These are phyloP conservation scores for Clarias macrocephalus DNA, from an alignment of 2,113 vertebrate species.

Conservation along the genomic window DNA sequence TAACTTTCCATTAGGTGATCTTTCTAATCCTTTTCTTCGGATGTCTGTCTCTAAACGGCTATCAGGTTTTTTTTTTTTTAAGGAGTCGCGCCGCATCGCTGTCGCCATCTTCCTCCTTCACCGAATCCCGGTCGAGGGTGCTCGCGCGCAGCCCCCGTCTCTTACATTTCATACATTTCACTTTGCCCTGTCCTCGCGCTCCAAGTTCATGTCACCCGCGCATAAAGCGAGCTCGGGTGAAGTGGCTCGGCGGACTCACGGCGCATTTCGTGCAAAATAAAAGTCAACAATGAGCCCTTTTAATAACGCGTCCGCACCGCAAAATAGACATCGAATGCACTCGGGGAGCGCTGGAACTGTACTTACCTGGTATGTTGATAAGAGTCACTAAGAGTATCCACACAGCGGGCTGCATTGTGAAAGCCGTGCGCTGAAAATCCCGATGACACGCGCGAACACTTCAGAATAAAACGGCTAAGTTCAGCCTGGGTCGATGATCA, in stretches of 20 bases:
- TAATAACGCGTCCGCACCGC: background rate
- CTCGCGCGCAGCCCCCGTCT: background rate
- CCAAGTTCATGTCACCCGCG: background rate
- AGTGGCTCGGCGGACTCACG: background rate
- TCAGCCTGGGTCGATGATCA: constrained; percentile 63
- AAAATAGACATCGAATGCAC: too few relatives aligned
- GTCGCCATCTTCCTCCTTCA: constrained; percentile 74
- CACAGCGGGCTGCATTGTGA: constrained; percentile 64
- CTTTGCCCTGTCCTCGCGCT: background rate
- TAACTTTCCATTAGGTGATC: background rate
- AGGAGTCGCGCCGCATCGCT: constrained; percentile 53
- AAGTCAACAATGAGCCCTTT: background rate
- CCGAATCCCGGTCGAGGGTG: constrained; percentile 51
- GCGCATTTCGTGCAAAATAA: background rate
- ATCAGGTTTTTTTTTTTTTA: background rate
- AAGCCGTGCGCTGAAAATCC: background rate
- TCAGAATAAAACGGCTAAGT: constrained; percentile 67
- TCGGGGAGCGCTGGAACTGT: background rate
- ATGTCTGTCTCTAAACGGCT: background rate
- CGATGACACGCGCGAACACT: constrained; percentile 57
- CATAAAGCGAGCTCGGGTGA: too few relatives aligned
- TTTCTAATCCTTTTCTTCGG: background rate
- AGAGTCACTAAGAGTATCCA: constrained; percentile 70
- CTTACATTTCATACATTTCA: background rate
- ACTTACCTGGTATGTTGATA: constrained; percentile 72